Percentiles rank a stretch among this genome's conserved stretches.
Conservation (phyloP, 1,140 invertebrate species). For the Oscheius sp. region DNA sequence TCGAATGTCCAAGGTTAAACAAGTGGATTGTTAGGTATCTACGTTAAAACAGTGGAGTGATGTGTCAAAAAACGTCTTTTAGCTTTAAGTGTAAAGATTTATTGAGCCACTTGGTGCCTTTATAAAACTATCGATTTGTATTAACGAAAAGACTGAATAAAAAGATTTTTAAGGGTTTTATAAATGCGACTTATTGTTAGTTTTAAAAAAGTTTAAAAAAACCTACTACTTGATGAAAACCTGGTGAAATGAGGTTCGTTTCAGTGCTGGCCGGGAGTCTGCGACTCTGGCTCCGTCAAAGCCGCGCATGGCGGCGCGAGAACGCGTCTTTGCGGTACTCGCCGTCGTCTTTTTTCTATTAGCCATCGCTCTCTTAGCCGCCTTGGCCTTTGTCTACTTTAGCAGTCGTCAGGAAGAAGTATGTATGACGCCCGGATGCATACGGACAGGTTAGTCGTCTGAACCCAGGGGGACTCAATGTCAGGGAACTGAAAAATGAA, state of each 20-base stretch:
- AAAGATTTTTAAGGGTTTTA: background rate
- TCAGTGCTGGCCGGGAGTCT: background rate
- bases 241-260: background rate
- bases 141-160: background rate
- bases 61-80: background rate
- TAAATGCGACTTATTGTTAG: background rate
- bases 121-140: no score
- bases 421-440: conserved; percentile 53
- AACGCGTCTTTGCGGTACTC: conserved; percentile 14
- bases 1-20: background rate
- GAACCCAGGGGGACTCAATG: background rate
- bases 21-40: background rate
- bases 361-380: conserved; percentile 29
- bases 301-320: conserved; percentile 13
- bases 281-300: background rate
- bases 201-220: background rate
- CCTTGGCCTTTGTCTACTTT: conserved; percentile 31
- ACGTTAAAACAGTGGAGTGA: background rate
- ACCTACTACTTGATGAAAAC: background rate
- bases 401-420: conserved; percentile 41
- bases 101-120: no score
- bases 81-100: background rate
- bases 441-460: conserved; percentile 48
- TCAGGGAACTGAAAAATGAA: background rate
- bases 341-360: conserved; percentile 36